These are phyloP conservation scores for Corapipo altera DNA, from an alignment of 2,113 vertebrate genomes.

Conservation along the genomic window DNA sequence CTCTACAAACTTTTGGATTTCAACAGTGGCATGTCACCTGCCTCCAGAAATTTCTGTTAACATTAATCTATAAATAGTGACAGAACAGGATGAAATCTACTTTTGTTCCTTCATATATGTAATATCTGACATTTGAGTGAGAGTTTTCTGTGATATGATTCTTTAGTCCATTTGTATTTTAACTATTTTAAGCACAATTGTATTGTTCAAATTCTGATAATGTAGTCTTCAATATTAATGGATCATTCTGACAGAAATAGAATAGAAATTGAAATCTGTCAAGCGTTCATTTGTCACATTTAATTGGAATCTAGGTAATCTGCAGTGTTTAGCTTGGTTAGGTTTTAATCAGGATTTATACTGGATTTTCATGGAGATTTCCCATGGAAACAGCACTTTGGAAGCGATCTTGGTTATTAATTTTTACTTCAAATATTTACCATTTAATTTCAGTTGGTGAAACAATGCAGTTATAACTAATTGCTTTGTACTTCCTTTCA, in stretches of 20 bases:
- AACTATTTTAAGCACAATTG: not conserved
- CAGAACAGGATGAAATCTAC: not conserved
- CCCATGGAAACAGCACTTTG: slow-evolving; percentile 59
- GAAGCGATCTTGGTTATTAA: slow-evolving; percentile 44
- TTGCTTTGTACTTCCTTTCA: slow-evolving; percentile 34
- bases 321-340: slow-evolving; percentile 63
- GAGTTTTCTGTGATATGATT: slow-evolving; percentile 15
- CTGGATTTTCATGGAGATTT: slow-evolving; percentile 62
- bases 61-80: slow-evolving; percentile 34
- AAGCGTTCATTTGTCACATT: slow-evolving; percentile 66
- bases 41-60: slow-evolving; percentile 31
- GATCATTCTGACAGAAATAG: slow-evolving; percentile 70
- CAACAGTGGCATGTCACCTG: slow-evolving; percentile 14
- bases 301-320: slow-evolving; percentile 74
- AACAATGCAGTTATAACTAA: slow-evolving; percentile 36
- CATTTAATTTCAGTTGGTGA: slow-evolving; percentile 36
- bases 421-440: slow-evolving; percentile 69
- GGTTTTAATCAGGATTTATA: slow-evolving; percentile 71
- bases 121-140: slow-evolving; percentile 45
- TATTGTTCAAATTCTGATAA: slow-evolving; percentile 55
- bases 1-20: not conserved
- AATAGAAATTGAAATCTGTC: slow-evolving; percentile 72
- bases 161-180: slow-evolving; percentile 40
- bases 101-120: slow-evolving; percentile 8
- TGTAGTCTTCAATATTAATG: slow-evolving; percentile 64